phyloP scores from a whole-genome alignment of 2,113 vertebrate genomes.

The Lates calcarifer region DNA sequence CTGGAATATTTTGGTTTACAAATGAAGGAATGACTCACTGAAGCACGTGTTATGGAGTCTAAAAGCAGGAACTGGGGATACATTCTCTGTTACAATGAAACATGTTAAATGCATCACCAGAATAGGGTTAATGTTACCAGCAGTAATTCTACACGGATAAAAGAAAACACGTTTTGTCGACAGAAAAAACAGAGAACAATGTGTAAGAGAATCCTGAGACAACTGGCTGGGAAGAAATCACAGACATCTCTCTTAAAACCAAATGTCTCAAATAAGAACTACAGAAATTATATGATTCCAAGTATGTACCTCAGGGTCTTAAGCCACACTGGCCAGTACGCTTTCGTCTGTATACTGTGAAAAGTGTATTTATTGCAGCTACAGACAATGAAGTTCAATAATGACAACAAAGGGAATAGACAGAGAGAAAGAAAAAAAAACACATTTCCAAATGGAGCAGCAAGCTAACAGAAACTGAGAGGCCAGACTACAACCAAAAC shows the following conservation, averaged over 20 bases:
- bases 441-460: constrained; percentile 32
- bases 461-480: constrained; percentile 20
- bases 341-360: neutral
- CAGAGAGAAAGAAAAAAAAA: neutral
- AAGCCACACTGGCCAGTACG: constrained; percentile 4
- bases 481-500: constrained; percentile 37
- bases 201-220: constrained; percentile 1
- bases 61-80: constrained; percentile 4
- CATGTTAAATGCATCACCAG: neutral
- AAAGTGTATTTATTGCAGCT: constrained; percentile 16
- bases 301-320: neutral
- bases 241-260: neutral
- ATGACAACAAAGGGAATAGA: constrained; percentile 16
- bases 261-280: constrained; percentile 6
- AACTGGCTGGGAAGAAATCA: constrained; percentile 4
- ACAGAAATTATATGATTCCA: neutral
- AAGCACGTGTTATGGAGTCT: neutral
- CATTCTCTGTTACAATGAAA: constrained; percentile 20
- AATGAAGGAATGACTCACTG: constrained; percentile 15
- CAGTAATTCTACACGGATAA: constrained; percentile 52
- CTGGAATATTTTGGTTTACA: constrained; percentile 14
- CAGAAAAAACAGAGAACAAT: constrained; percentile 17
- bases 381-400: constrained; percentile 5
- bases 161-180: constrained; percentile 30
- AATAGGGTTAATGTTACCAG: constrained; percentile 46